Conservation (phyloP, 2,113 vertebrate species). For the Bambusicola thoracicus region DNA sequence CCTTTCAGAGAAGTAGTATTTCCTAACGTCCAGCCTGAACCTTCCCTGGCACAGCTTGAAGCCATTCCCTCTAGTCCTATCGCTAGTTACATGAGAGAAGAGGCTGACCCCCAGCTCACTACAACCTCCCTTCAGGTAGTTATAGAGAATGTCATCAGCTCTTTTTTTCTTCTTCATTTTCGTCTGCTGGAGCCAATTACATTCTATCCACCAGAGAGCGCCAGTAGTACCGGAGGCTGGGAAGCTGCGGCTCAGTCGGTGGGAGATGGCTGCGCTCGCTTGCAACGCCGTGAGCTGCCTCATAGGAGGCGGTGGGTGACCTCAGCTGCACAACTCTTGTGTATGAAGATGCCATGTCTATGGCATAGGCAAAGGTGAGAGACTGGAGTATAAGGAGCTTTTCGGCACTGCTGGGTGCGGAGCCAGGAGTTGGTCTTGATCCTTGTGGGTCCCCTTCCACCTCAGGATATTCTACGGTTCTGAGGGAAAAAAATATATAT, state of each 20-base stretch:
- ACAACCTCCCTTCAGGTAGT: too few relatives aligned
- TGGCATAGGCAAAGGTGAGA: not conserved
- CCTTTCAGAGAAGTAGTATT: too few relatives aligned
- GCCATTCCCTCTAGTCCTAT: too few relatives aligned
- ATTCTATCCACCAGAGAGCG: slow-evolving; percentile 51
- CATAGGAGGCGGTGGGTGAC: not conserved
- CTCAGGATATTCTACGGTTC: not conserved
- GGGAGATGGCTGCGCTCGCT: accelerated
- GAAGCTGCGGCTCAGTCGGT: not conserved
- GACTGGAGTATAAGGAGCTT: not conserved
- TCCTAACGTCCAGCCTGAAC: too few relatives aligned
- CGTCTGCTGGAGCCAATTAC: not conserved
- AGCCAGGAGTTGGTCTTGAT: not conserved
- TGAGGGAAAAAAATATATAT: not conserved
- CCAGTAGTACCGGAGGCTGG: not conserved
- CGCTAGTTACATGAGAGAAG: too few relatives aligned
- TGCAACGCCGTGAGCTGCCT: not conserved
- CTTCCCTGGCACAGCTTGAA: too few relatives aligned
- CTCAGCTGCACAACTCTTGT: not conserved
- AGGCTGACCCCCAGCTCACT: too few relatives aligned
- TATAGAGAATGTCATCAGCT: not conserved
- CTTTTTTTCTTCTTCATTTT: not conserved
- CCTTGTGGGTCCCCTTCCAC: not conserved
- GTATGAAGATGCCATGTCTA: not conserved
- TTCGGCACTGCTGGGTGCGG: not conserved